phyloP scores from a whole-genome alignment of 2,797 vertebrate species.

The Cirrhinus molitorella region DNA sequence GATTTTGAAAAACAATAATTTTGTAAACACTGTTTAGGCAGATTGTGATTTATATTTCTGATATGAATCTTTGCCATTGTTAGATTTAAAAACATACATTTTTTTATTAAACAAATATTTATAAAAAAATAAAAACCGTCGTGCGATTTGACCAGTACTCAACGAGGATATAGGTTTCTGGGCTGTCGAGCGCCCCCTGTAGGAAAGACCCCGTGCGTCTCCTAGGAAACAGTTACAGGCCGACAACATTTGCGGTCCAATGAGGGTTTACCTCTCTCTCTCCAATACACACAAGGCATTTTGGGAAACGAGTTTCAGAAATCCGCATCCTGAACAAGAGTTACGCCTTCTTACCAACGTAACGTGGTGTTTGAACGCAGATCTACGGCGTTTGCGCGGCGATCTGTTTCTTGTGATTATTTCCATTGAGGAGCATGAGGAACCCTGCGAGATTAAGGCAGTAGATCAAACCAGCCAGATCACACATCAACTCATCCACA shows the following conservation, averaged over 20 bases:
- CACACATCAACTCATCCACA: conserved; percentile 51
- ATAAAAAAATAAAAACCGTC: neutral
- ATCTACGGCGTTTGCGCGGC: conserved; percentile 25
- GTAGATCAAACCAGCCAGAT: conserved; percentile 62
- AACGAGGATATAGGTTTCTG: neutral
- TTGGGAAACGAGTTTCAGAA: conserved; percentile 72
- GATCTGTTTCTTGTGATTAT: conserved; percentile 72
- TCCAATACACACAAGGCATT: conserved; percentile 12
- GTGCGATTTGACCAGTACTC: neutral
- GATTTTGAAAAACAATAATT: neutral
- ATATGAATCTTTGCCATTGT: neutral
- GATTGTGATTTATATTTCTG: neutral
- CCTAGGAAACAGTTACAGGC: conserved; percentile 17
- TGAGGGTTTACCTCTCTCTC: conserved; percentile 1
- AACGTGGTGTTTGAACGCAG: neutral
- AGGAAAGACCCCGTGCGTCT: neutral
- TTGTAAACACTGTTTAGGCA: no score
- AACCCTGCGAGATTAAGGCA: conserved; percentile 71
- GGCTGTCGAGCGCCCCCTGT: conserved; percentile 28
- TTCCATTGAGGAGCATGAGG: conserved; percentile 75
- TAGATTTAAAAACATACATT: neutral
- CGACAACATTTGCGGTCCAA: neutral
- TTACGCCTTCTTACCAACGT: neutral
- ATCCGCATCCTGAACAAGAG: neutral
- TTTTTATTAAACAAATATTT: neutral